These are phyloP conservation scores for Cecidostiba fungosa DNA, from an alignment of 2,888 invertebrate species.

Conservation along the genomic window DNA sequence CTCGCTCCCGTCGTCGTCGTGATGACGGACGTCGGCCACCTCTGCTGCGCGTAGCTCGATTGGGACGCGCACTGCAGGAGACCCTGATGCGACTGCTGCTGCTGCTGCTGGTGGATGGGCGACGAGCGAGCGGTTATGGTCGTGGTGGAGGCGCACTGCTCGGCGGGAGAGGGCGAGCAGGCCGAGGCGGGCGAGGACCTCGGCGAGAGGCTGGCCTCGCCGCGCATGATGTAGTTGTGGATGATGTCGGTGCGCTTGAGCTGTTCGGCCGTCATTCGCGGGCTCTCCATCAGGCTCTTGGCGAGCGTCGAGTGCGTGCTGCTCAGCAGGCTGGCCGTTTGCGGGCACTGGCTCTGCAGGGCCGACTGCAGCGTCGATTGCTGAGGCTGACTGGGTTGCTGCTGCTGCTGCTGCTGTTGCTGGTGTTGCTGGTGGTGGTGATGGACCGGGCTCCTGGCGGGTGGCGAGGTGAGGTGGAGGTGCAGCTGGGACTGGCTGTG, in stretches of 20 bases:
- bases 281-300: conserved; percentile 95
- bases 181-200: conserved; percentile 72
- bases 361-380: conserved; percentile 74
- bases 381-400: conserved; percentile 69
- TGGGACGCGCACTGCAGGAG: conserved; percentile 75
- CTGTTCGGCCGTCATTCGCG: conserved; percentile 95
- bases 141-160: conserved; percentile 82
- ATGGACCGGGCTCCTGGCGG: conserved; percentile 80
- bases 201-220: conserved; percentile 82
- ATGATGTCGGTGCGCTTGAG: conserved; percentile 95
- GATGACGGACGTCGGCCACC: conserved; percentile 83
- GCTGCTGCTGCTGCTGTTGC: conserved; percentile 78
- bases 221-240: conserved; percentile 94
- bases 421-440: conserved; percentile 67
- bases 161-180: conserved; percentile 80
- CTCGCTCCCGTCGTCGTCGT: conserved; percentile 83
- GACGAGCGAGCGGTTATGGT: conserved; percentile 78
- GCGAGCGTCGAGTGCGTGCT: conserved; percentile 95
- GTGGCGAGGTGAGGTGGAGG: conserved; percentile 80
- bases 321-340: conserved; percentile 85
- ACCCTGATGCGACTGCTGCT: conserved; percentile 66
- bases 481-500: conserved; percentile 81
- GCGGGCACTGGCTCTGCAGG: conserved; percentile 79
- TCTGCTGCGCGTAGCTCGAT: conserved; percentile 70
- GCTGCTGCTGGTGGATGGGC: conserved; percentile 54